Base-by-base conservation (phyloP, 2,113 vertebrate genomes). In the human (Homo sapiens) region DNA sequence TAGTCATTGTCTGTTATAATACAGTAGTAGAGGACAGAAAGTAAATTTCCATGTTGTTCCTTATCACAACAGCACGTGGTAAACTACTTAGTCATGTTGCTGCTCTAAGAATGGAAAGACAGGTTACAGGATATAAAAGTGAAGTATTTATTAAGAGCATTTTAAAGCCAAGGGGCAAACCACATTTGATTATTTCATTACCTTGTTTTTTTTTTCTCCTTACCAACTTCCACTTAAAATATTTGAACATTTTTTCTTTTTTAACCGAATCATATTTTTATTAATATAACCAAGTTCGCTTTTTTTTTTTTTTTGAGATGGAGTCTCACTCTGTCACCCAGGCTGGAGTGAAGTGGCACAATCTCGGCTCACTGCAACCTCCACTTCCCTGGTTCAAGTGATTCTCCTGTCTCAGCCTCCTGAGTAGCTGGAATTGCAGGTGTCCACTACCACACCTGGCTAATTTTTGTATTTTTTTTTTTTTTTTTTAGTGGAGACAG, bases 241-340 rank as follows among this genome's bases (percentile, higher is more conserved):
- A 61, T 14, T 40, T 27, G 9, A 86, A 32, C 20, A 61, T 43
- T n/a, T 90, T 73, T 88, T 50, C 55, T 78, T 72, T 89, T 92
- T 72, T 50, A 97, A 79, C 14, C 38, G 80, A 96, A 40, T 80
- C 79, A 38, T 75, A 83, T 90, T 57, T 96, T 85, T 70, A 82
- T 78, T 50, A 76, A 64, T 64, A 64, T 64, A 30, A 93, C 72
- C 43, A 91, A 87, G 35, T 82, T 92, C 16, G 13, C 27, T 68
- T 35, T 32, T 35, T 68, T 64, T 9, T 9, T 30, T 30, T 68
- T 32, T 68, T 68, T n/a, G 32, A 68, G 66, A 35, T 35, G 66
- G 66, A n/a, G 6, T n/a, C 66, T 68, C 6, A 16, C 32, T 35
- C 14, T 18, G 32, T 68, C 14, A 14, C 66, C 66, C 3, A 68